These are phyloP conservation scores for Cataglyphis rosenhaueri DNA, from an alignment of 2,888 invertebrate species.

Conservation along the genomic window DNA sequence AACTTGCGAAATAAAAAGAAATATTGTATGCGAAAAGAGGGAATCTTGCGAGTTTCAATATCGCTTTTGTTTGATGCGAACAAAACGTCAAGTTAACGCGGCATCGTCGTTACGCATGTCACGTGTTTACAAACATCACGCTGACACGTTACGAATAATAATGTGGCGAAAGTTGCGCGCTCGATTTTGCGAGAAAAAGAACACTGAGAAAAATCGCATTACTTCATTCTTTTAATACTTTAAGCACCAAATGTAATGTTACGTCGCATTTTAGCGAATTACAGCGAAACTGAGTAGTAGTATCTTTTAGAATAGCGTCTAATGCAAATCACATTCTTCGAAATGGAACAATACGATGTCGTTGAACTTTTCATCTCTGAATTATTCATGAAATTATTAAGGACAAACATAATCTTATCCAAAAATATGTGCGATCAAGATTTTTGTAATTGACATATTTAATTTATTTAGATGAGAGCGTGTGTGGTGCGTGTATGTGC, in stretches of 20 bases:
- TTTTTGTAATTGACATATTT: slow-evolving; percentile 5
- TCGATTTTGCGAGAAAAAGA: background rate
- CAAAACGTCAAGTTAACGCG: background rate
- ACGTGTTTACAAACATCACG: background rate
- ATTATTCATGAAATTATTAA: slow-evolving; percentile 13
- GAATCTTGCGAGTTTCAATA: background rate
- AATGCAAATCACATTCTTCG: background rate
- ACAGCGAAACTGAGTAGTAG: background rate
- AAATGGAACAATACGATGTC: background rate
- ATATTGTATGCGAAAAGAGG: background rate
- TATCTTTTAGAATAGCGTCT: background rate
- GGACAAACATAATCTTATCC: background rate
- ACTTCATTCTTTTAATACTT: background rate
- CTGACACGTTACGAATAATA: background rate
- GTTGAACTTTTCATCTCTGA: slow-evolving; percentile 13
- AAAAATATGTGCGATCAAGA: background rate
- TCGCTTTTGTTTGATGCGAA: background rate
- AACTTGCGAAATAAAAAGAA: background rate
- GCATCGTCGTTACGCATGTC: background rate
- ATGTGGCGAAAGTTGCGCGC: background rate
- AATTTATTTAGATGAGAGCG: background rate
- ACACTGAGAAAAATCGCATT: background rate
- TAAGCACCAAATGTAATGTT: background rate
- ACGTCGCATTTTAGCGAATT: background rate
- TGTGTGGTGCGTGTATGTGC: background rate